Conservation (phyloP, 2,797 vertebrate species). For the Caiman crocodilus region DNA sequence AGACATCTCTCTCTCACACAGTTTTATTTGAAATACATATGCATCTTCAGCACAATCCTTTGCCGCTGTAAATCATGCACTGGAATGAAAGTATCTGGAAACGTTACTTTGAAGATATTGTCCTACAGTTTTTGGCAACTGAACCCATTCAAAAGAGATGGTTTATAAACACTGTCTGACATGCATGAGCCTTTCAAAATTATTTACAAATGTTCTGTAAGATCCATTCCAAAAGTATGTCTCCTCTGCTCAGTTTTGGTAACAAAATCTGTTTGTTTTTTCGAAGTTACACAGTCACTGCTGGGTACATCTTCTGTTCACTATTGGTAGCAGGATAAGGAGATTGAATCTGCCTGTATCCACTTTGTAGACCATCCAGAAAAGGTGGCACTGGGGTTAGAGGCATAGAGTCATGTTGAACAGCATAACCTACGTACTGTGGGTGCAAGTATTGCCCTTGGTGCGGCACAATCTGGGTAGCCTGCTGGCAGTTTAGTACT, state of each 20-base stretch:
- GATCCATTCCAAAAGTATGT: constrained; percentile 18
- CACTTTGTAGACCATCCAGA: constrained; percentile 89
- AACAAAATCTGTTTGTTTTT: fast-evolving
- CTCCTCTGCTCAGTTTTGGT: background rate
- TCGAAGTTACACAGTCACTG: constrained; percentile 90
- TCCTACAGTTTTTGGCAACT: constrained; percentile 51
- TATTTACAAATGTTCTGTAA: constrained; percentile 67
- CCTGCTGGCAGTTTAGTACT: constrained; percentile 97
- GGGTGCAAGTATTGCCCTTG: constrained; percentile 96
- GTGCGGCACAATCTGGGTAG: constrained; percentile 95
- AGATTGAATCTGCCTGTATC: constrained; percentile 93
- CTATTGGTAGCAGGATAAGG: constrained; percentile 89
- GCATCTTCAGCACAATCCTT: constrained; percentile 39
- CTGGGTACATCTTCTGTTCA: constrained; percentile 94
- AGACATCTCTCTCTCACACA: constrained; percentile 38
- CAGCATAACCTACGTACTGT: constrained; percentile 92
- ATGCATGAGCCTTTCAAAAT: constrained; percentile 41
- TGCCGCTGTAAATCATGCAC: constrained; percentile 30
- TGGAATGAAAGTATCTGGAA: constrained; percentile 71
- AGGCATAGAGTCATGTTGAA: constrained; percentile 88
- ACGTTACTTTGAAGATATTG: constrained; percentile 50
- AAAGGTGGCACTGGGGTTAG: constrained; percentile 84
- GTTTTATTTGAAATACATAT: constrained; percentile 30
- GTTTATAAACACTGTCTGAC: constrained; percentile 54
- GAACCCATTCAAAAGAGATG: constrained; percentile 51